phyloP scores from a whole-genome alignment of 1,140 invertebrate species.

The Heliconius congener region DNA sequence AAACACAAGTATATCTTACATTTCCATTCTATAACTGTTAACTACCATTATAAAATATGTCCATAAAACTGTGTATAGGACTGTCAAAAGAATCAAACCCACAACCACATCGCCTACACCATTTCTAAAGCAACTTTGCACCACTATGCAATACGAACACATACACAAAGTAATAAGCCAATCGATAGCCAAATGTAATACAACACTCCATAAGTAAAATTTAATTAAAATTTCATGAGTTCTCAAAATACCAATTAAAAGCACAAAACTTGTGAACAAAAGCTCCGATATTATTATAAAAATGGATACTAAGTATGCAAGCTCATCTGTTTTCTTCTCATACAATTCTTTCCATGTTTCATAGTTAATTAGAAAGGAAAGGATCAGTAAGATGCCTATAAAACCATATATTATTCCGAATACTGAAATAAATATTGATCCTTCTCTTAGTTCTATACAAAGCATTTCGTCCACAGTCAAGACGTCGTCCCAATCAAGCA shows the following conservation, averaged over 20 bases:
- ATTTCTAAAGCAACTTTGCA: slow-evolving; percentile 34
- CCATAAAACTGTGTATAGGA: slow-evolving; percentile 36
- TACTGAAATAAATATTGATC: slow-evolving; percentile 40
- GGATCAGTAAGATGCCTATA: slow-evolving; percentile 38
- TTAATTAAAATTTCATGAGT: slow-evolving; percentile 33
- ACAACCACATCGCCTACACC: slow-evolving; percentile 27
- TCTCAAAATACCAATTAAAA: slow-evolving; percentile 41
- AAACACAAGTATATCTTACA: not conserved
- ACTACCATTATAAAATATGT: slow-evolving; percentile 39
- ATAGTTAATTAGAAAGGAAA: slow-evolving; percentile 43
- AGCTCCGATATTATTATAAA: slow-evolving; percentile 41
- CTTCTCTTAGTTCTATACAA: slow-evolving; percentile 45
- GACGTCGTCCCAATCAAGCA: slow-evolving; percentile 25
- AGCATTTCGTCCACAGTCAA: slow-evolving; percentile 26
- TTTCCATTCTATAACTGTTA: slow-evolving; percentile 40
- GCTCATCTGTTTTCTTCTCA: slow-evolving; percentile 44
- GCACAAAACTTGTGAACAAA: slow-evolving; percentile 41
- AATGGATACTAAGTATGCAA: slow-evolving; percentile 38
- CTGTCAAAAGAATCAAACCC: slow-evolving; percentile 31
- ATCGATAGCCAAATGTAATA: slow-evolving; percentile 40
- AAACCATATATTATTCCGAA: slow-evolving; percentile 45
- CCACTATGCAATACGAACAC: slow-evolving; percentile 33
- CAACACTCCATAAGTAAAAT: slow-evolving; percentile 42
- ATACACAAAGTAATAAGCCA: slow-evolving; percentile 36
- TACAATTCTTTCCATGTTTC: slow-evolving; percentile 44